Conservation (phyloP, 1,140 invertebrate species). For the Orchesella cincta region DNA sequence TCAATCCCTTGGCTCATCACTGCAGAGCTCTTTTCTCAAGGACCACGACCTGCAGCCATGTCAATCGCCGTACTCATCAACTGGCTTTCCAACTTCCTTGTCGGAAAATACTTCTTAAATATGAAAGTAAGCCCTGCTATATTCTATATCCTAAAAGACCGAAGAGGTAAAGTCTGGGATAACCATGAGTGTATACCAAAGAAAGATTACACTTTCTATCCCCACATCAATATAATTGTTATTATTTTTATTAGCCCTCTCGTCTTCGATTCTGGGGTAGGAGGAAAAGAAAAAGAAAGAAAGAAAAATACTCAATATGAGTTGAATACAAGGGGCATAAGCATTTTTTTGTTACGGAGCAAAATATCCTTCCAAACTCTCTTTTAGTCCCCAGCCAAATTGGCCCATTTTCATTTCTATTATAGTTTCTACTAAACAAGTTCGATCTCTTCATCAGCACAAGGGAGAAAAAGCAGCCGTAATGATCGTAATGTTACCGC, state of each 20-base stretch:
- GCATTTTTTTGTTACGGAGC: no score
- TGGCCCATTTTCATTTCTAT: conserved; percentile 21
- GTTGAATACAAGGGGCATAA: no score
- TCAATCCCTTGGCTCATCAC: conserved; percentile 99
- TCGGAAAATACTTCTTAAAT: conserved; percentile 91
- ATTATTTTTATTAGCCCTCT: not conserved
- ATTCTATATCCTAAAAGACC: not conserved
- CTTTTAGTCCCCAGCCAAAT: not conserved
- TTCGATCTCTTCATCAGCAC: conserved; percentile 17
- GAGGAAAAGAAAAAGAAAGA: not conserved
- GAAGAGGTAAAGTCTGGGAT: no score
- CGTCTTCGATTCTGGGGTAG: not conserved
- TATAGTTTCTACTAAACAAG: conserved; percentile 11
- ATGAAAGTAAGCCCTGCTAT: conserved; percentile 71
- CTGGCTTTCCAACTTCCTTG: conserved; percentile 97
- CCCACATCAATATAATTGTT: not conserved
- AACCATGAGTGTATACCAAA: not conserved
- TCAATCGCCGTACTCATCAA: conserved; percentile 96
- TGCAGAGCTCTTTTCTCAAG: conserved; percentile 96
- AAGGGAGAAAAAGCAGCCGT: conserved; percentile 4
- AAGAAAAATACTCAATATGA: no score
- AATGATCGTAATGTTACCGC: not conserved
- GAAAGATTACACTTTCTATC: not conserved
- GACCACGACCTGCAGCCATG: conserved; percentile 93
- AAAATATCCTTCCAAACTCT: not conserved